Evolutionary conservation across 1,140 invertebrate species (phyloP), one percentile per base, ranked within the genome.

Genomic region (Drosophila lacteicornis): DNA sequence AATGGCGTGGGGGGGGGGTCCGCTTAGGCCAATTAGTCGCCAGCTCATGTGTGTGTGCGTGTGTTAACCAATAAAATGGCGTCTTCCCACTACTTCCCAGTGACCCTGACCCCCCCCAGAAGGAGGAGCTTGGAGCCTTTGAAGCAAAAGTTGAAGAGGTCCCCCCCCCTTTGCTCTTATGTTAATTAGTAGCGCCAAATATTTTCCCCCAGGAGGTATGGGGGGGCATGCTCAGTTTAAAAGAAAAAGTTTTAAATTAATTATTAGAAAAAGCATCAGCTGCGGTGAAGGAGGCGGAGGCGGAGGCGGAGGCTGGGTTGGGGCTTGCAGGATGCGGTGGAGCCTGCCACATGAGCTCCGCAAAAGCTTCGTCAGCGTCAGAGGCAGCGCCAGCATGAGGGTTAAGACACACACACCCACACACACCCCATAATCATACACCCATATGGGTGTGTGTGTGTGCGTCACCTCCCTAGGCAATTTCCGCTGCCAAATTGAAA

Each of bases 401-500:
- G 65, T 84, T 84, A 76, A 78, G 62, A 63, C 42, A 66, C 47
- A 79, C 75, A 79, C 75, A 73, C 56, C 56, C 49, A 45, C 53
- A 65, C 75, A 62, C 60, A 60, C 60, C 40, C 46, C 17, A 59
- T 11, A 51, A 36, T 36, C 60, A 49, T 22, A 42, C 30, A 22
- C 2, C 19, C 19, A 22, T 22, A 2, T 22, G 19, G 19, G 19
- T 30, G 53, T 58, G 56, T 68, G 65, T 71, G 74, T 79, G 82
- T 81, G 67, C 71, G 83, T 82, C 79, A 91, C 82, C 80, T 92
- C 91, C 91, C 91, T 90, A 90, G 91, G 91, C 91, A 92, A 92
- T 92, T 92, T 92, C 91, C 91, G 91, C 84, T 91, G 91, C 87
- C 91, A 92, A 92, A 92, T 92, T 92, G 91, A 92, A 92, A 92